Conservation (phyloP, 2,888 invertebrate genomes). For the Hymenopus coronatus region DNA sequence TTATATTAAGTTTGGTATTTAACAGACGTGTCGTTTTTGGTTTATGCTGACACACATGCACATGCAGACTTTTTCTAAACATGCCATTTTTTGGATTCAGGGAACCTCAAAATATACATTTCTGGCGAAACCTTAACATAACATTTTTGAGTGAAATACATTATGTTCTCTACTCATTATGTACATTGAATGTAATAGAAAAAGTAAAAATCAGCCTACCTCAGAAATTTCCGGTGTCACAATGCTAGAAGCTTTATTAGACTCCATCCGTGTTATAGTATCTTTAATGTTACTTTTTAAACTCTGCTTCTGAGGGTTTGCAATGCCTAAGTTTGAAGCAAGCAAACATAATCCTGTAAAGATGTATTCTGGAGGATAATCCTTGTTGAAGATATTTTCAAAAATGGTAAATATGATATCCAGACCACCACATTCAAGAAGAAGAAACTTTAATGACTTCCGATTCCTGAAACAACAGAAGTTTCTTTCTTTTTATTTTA, state of each 20-base stretch:
- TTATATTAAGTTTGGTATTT: too few species aligned
- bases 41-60: too few species aligned
- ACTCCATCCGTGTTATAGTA: background rate
- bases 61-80: too few species aligned
- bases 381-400: conserved; percentile 37
- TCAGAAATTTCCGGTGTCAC: background rate
- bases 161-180: too few species aligned
- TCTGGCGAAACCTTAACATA: too few species aligned
- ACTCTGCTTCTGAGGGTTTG: background rate
- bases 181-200: too few species aligned
- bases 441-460: conserved; percentile 51
- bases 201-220: background rate
- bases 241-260: background rate
- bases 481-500: background rate
- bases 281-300: background rate
- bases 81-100: too few species aligned
- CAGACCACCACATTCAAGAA: conserved; percentile 57
- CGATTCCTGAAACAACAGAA: conserved; percentile 48
- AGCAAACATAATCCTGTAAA: background rate
- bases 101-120: too few species aligned
- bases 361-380: background rate
- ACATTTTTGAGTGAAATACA: too few species aligned
- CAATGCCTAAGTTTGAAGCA: background rate
- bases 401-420: conserved; percentile 51
- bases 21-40: too few species aligned